Conservation (phyloP, 2,797 vertebrate genomes). For the Lacerta bilineata region DNA sequence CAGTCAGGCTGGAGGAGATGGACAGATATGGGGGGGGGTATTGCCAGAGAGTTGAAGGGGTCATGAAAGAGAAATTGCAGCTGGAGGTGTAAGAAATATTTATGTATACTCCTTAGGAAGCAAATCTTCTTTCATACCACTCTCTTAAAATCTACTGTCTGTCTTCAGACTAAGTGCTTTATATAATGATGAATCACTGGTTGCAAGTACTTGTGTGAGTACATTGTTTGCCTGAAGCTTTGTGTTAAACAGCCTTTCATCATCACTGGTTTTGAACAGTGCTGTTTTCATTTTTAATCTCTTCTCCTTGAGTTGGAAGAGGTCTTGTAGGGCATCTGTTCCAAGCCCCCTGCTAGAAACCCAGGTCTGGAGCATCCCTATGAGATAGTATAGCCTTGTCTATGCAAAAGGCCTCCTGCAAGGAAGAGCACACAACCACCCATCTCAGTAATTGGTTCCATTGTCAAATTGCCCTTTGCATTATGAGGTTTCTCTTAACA, state of each 20-base stretch:
- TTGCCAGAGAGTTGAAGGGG: neutral
- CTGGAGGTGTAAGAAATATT: neutral
- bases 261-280: neutral
- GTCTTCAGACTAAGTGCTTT: neutral
- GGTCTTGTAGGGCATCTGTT: neutral
- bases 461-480: neutral
- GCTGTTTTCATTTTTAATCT: neutral
- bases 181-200: constrained; percentile 10
- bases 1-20: neutral
- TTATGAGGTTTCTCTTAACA: neutral
- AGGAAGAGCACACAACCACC: neutral
- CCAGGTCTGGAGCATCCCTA: neutral
- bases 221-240: constrained; percentile 21
- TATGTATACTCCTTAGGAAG: neutral
- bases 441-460: neutral
- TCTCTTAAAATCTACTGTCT: neutral
- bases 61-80: neutral
- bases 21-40: too few species aligned
- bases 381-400: neutral
- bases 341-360: neutral
- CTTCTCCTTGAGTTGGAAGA: neutral
- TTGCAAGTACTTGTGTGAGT: constrained; percentile 9
- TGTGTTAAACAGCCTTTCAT: neutral
- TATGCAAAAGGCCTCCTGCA: neutral
- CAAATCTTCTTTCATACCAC: neutral